phyloP scores from a whole-genome alignment of 2,888 invertebrate genomes.

The Icerya purchasi region DNA sequence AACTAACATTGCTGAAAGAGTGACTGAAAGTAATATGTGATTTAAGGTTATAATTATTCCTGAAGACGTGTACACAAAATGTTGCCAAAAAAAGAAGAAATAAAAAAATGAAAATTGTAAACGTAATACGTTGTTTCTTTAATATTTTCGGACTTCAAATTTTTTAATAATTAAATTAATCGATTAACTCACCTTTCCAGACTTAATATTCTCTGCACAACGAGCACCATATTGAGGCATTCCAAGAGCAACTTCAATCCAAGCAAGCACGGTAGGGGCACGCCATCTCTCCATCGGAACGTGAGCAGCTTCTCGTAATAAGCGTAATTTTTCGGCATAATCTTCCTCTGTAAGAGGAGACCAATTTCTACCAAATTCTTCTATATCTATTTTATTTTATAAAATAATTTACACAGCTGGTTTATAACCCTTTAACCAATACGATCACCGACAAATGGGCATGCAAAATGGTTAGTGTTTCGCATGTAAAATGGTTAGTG shows the following conservation, averaged over 20 bases:
- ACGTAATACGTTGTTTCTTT: no score
- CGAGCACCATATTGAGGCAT: slow-evolving; percentile 83
- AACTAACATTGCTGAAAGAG: no score
- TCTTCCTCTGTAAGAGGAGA: slow-evolving; percentile 46
- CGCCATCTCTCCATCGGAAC: slow-evolving; percentile 78
- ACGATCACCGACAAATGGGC: no score
- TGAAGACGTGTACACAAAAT: no score
- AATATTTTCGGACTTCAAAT: no score
- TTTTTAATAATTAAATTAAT: no score
- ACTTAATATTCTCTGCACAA: slow-evolving; percentile 83
- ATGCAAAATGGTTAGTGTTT: no score
- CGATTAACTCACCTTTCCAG: slow-evolving; percentile 76
- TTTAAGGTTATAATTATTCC: no score
- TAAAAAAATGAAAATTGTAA: no score
- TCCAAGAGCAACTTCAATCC: slow-evolving; percentile 80
- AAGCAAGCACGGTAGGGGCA: slow-evolving; percentile 78
- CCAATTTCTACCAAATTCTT: slow-evolving; percentile 29
- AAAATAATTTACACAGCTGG: slow-evolving; percentile 7
- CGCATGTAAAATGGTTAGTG: no score
- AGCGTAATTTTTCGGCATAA: slow-evolving; percentile 49
- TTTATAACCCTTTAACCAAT: slow-evolving; percentile 9
- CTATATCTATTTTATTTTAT: slow-evolving; percentile 9
- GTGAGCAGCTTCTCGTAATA: slow-evolving; percentile 59
- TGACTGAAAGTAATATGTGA: no score
- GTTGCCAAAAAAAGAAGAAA: no score